phyloP scores from a whole-genome alignment of 2,888 invertebrate species.

The Malacosoma neustria region DNA sequence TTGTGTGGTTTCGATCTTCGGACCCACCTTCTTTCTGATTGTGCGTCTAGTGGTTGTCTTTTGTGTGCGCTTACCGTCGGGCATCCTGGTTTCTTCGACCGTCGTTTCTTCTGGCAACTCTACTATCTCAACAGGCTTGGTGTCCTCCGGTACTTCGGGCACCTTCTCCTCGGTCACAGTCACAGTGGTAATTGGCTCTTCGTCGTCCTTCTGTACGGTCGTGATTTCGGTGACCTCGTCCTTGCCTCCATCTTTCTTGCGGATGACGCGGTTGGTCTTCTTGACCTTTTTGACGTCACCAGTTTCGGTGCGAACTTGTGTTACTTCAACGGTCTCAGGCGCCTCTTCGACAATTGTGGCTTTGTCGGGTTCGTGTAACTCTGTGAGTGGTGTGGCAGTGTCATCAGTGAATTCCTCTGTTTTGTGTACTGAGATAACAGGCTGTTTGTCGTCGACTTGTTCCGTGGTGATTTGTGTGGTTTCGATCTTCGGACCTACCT shows the following conservation, averaged over 20 bases:
- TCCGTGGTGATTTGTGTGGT: slow-evolving; percentile 27
- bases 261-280: slow-evolving; percentile 9
- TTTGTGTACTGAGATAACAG: slow-evolving; percentile 18
- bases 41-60: slow-evolving; percentile 26
- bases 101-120: slow-evolving; percentile 13
- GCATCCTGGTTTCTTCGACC: slow-evolving; percentile 11
- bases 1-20: slow-evolving; percentile 30
- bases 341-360: slow-evolving; percentile 15
- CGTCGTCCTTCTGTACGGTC: slow-evolving; percentile 12
- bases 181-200: slow-evolving; percentile 10
- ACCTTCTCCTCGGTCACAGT: slow-evolving; percentile 3
- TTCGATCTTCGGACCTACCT: slow-evolving; percentile 23
- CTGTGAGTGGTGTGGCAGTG: slow-evolving; percentile 12
- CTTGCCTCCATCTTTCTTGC: slow-evolving; percentile 13
- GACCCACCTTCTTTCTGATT: slow-evolving; percentile 43
- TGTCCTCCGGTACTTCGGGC: slow-evolving; percentile 2
- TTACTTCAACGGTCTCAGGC: slow-evolving; percentile 47
- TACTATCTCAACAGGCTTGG: slow-evolving; percentile 1
- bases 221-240: slow-evolving; percentile 18
- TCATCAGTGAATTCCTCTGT: slow-evolving; percentile 14
- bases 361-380: slow-evolving; percentile 6
- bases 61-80: slow-evolving; percentile 15
- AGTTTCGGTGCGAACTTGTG: slow-evolving; percentile 19
- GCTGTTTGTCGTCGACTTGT: slow-evolving; percentile 16
- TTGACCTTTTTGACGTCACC: slow-evolving; percentile 16